Evolutionary conservation across 2,113 vertebrate genomes (phyloP).

Genomic region (Nannobrachium achirus): DNA sequence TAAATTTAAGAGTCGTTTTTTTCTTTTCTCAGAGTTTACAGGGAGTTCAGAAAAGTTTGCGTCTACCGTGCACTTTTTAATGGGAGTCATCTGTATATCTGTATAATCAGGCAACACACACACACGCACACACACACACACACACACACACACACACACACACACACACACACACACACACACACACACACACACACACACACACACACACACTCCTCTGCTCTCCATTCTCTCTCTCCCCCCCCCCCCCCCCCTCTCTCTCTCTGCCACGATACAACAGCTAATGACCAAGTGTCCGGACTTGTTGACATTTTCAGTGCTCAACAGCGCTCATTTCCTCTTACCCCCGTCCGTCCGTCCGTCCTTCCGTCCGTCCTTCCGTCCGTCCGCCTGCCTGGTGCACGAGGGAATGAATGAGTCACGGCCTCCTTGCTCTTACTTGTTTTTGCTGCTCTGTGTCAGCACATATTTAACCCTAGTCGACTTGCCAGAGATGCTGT

Average conservation of each 20-base stretch:
- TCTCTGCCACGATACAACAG: background rate
- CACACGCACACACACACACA: background rate
- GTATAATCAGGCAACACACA: conserved; percentile 4
- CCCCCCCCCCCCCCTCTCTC: no score
- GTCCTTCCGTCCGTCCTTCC: no score
- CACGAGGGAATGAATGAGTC: background rate
- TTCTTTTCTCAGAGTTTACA: background rate
- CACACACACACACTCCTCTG: no score
- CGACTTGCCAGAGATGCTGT: background rate
- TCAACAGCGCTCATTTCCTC: background rate
- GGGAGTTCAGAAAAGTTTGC: background rate
- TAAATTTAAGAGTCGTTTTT: no score
- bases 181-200: no score
- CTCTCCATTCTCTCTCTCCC: no score
- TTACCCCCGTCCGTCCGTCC: background rate
- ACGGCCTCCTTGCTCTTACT: background rate
- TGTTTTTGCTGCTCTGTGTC: background rate
- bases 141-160: no score
- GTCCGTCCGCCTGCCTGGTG: no score
- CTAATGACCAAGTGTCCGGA: background rate
- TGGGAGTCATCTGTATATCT: background rate
- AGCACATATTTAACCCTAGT: background rate
- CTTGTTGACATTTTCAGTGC: background rate
- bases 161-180: no score
- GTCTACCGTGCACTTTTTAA: background rate